A percentile compares a stretch with the other conserved stretches of the same genome.
Evolutionary conservation across 1,140 invertebrate species (phyloP).

Genomic region (Nasonia vitripennis): DNA sequence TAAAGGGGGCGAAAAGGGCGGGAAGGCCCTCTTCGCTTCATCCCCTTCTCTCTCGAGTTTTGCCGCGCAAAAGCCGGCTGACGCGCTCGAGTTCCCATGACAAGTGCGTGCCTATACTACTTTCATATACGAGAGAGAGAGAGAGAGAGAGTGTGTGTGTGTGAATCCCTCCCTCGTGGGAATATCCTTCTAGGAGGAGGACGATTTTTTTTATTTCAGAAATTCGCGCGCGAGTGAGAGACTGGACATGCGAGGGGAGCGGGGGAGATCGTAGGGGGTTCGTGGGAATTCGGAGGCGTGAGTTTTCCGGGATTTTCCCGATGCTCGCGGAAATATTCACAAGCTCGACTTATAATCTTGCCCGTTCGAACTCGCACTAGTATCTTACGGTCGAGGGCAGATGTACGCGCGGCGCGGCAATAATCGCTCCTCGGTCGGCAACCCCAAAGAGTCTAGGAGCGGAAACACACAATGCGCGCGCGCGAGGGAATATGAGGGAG

Average conservation of each 20-base stretch:
- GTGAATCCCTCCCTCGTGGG: conserved; percentile 65
- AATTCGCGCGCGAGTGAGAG: background rate
- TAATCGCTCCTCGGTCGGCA: background rate
- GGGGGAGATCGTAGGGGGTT: background rate
- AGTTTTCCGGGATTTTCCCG: conserved; percentile 7
- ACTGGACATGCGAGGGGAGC: no score
- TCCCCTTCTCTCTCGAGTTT: conserved; percentile 34
- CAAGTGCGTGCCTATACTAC: conserved; percentile 66
- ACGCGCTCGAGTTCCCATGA: conserved; percentile 72
- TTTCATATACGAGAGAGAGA: conserved; percentile 50
- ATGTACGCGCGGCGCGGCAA: background rate
- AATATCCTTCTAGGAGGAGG: conserved; percentile 15
- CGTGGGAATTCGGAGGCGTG: background rate
- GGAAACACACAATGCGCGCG: background rate
- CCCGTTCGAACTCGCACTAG: no score
- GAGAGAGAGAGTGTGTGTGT: conserved; percentile 51
- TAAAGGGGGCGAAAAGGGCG: conserved; percentile 45
- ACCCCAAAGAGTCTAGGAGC: background rate
- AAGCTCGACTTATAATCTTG: no score
- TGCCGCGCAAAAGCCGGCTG: conserved; percentile 41
- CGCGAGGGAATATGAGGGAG: background rate
- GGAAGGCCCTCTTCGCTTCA: conserved; percentile 53
- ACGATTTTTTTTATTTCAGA: background rate
- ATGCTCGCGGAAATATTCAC: no score
- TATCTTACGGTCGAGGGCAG: background rate